Evolutionary conservation across 2,797 vertebrate species (phyloP), one percentile per base, ranked within the genome.

Genomic region (Sebastolobus alascanus): DNA sequence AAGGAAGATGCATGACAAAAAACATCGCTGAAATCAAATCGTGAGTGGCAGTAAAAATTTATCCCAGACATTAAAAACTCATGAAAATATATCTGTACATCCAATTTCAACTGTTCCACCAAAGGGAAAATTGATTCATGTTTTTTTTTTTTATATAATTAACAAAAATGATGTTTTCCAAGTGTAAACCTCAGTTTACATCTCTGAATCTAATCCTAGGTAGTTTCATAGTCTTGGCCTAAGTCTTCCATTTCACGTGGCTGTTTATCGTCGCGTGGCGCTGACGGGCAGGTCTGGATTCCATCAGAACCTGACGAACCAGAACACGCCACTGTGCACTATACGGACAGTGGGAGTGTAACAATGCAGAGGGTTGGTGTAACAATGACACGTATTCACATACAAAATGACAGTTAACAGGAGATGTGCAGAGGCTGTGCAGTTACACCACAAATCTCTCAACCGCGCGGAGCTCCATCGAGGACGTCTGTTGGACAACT

Each of bases 151-250:
- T 69, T 65, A 66, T 73, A 84, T 40, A 55, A 75, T 56, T 65
- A 85, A 78, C 61, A 83, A 84, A 88, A 89, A 72, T 14, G 33
- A 75, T 82, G 58, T 84, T 84, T 75, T 54, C 25, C 6, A 33
- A 81, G 72, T 79, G 85, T 93, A 92, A 93, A 92, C 89, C 82
- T 87, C 55, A 83, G 63, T 85, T 89, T 89, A 89, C 68, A 87
- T 60, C 46, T 91, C 88, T 78, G 82, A 92, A 90, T 93, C 72
- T 75, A 89, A 90, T 84, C 84, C 83, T 92, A 93, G 92, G 90
- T 93, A 92, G 94, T 92, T 87, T 93, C 60, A 86, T 68, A 68
- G 72, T 79, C 68, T 35, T 78, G 84, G 64, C 65, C 69, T 20
- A 27, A 67, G 68, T 60, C 67, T 68, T 68, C 40, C 65, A 27